Evolutionary conservation across 2,113 vertebrate genomes (phyloP).

Genomic region (Stercorarius parasiticus): DNA sequence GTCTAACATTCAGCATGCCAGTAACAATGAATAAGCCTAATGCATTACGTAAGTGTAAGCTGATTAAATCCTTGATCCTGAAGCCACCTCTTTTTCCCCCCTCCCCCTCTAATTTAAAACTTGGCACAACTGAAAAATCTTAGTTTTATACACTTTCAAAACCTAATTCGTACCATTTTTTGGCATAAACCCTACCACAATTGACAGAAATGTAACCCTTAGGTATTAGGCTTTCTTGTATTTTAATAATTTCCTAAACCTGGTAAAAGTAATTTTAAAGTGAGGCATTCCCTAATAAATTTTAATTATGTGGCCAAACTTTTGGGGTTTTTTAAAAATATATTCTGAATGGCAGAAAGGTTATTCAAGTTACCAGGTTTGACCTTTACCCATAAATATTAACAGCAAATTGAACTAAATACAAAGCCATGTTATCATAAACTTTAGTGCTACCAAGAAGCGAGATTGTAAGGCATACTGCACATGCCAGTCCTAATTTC

Average conservation of each 20-base stretch:
- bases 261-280: background rate
- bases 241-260: background rate
- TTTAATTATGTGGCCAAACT: background rate
- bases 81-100: constrained; percentile 36
- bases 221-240: background rate
- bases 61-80: constrained; percentile 61
- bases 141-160: background rate
- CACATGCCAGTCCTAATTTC: background rate
- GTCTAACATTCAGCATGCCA: constrained; percentile 45
- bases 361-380: background rate
- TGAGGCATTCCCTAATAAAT: background rate
- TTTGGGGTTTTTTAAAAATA: background rate
- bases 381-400: background rate
- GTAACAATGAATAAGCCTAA: constrained; percentile 62
- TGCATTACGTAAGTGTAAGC: constrained; percentile 63
- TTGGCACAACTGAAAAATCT: background rate
- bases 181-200: background rate
- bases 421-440: background rate
- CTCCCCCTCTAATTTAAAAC: constrained; percentile 33
- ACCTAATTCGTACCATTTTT: background rate
- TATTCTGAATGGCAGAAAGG: background rate
- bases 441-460: background rate
- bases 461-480: background rate
- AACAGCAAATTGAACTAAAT: background rate
- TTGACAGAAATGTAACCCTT: background rate